phyloP scores from a whole-genome alignment of 1,140 invertebrate species.

The Lepeophtheirus salmonis region DNA sequence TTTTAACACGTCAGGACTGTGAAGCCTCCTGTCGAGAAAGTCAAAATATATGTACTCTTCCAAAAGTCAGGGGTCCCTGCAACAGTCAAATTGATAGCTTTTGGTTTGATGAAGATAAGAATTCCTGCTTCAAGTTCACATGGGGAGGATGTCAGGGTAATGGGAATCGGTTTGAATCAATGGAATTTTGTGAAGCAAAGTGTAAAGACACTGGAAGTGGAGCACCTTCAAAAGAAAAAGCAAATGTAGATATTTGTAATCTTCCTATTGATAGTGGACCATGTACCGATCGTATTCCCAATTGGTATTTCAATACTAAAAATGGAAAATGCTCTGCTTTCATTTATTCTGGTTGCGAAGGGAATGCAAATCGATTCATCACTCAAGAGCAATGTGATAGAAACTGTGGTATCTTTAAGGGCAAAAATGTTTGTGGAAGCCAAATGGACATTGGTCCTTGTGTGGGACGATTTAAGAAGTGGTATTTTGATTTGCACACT shows the following conservation, averaged over 20 bases:
- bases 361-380: conserved; percentile 58
- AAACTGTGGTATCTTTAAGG: conserved; percentile 50
- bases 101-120: conserved; percentile 46
- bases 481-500: conserved; percentile 57
- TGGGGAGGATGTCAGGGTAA: conserved; percentile 48
- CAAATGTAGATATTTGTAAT: conserved; percentile 33
- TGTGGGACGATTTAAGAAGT: conserved; percentile 36
- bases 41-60: conserved; percentile 51
- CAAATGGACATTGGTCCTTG: conserved; percentile 43
- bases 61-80: conserved; percentile 51
- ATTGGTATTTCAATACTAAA: conserved; percentile 52
- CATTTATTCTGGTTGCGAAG: conserved; percentile 45
- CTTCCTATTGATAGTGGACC: conserved; percentile 44
- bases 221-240: conserved; percentile 4
- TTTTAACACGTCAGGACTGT: conserved; percentile 52
- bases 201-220: conserved; percentile 9
- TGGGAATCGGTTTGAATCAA: conserved; percentile 34
- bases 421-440: conserved; percentile 38
- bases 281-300: conserved; percentile 40
- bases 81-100: conserved; percentile 41
- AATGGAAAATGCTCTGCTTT: conserved; percentile 28
- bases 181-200: conserved; percentile 20
- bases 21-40: conserved; percentile 47
- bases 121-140: conserved; percentile 44
- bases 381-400: conserved; percentile 52